Conservation (phyloP, 2,888 invertebrate genomes). For the Mesorhabditis spiculigera region DNA sequence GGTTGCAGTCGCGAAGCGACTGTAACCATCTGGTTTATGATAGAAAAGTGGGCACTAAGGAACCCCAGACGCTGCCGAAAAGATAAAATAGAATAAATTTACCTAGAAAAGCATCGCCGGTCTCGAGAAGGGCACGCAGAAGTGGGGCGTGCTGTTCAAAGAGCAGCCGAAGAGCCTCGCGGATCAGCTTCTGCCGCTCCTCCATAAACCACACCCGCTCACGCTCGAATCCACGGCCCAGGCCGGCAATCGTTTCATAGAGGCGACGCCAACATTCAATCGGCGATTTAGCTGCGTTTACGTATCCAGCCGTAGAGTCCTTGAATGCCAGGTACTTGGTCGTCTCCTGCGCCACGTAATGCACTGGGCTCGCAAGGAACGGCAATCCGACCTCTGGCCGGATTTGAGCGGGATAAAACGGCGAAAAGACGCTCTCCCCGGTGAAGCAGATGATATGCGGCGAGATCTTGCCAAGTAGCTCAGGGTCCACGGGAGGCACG, state of each 20-base stretch:
- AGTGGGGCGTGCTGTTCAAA: conserved; percentile 53
- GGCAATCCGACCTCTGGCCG: conserved; percentile 21
- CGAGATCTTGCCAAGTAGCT: conserved; percentile 36
- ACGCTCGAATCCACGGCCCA: conserved; percentile 28
- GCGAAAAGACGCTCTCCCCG: conserved; percentile 54
- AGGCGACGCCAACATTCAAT: conserved; percentile 49
- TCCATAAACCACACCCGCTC: conserved; percentile 47
- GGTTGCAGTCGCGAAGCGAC: too few species aligned
- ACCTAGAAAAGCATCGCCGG: conserved; percentile 49
- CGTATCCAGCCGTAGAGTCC: neutral
- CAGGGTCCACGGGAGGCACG: conserved; percentile 21
- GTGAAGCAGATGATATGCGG: conserved; percentile 56
- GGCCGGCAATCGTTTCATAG: conserved; percentile 36
- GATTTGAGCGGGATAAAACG: conserved; percentile 53
- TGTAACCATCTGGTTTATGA: too few species aligned
- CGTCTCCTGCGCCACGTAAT: conserved; percentile 46
- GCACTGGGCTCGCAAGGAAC: conserved; percentile 42
- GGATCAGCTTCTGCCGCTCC: conserved; percentile 35
- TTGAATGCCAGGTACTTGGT: conserved; percentile 31
- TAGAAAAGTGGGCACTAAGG: too few species aligned
- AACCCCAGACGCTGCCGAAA: too few species aligned
- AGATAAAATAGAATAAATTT: too few species aligned
- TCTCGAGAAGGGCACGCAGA: conserved; percentile 48
- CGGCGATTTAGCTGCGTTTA: conserved; percentile 13
- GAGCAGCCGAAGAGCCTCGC: conserved; percentile 43